These are phyloP conservation scores for Bovichtus variegatus DNA, from an alignment of 2,797 vertebrate species.

Conservation along the genomic window DNA sequence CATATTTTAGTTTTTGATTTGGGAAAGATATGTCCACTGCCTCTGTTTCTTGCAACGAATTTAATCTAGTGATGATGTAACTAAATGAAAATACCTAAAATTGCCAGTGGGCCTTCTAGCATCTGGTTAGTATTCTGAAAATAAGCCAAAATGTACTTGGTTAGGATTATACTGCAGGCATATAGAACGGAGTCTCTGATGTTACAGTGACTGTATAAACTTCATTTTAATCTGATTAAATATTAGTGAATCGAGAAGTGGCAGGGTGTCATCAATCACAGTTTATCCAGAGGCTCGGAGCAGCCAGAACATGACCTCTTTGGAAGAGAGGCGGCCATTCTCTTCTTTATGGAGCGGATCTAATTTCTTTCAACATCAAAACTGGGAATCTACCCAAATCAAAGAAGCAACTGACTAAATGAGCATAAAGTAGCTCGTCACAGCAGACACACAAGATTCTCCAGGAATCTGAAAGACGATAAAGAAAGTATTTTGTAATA, in stretches of 20 bases:
- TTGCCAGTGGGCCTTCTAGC: not conserved
- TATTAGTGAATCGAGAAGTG: slow-evolving; percentile 14
- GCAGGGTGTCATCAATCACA: slow-evolving; percentile 8
- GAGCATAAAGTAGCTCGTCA: not conserved
- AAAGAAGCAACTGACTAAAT: not conserved
- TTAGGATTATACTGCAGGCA: not conserved
- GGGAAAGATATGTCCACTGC: not conserved
- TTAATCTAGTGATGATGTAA: not conserved
- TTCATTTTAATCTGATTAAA: not conserved
- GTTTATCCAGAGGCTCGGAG: slow-evolving; percentile 17
- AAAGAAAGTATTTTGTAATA: not conserved
- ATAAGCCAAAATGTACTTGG: not conserved
- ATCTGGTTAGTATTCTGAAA: not conserved
- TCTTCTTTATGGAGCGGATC: not conserved
- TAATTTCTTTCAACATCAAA: slow-evolving; percentile 14
- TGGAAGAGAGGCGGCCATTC: not conserved
- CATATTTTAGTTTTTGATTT: not conserved
- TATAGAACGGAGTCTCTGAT: not conserved
- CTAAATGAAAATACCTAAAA: not conserved
- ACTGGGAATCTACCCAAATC: not conserved
- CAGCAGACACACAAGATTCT: not conserved
- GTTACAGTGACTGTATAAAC: not conserved
- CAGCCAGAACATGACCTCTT: not conserved
- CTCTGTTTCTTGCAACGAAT: not conserved
- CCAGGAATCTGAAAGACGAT: not conserved